phyloP scores from a whole-genome alignment of 2,888 invertebrate genomes.

The Apotomis capreana region DNA sequence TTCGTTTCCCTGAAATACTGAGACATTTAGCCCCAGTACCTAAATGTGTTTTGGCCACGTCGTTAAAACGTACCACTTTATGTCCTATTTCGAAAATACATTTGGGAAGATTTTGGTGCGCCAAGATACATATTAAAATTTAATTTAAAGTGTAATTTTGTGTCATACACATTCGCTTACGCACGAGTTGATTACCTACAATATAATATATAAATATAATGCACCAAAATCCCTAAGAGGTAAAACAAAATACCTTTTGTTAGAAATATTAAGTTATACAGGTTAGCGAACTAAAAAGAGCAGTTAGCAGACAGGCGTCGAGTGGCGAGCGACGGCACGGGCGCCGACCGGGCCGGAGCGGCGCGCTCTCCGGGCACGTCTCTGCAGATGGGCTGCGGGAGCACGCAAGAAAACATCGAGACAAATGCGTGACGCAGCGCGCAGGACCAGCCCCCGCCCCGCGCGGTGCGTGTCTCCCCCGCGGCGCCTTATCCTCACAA shows the following conservation, averaged over 20 bases:
- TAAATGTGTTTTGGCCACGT: not conserved
- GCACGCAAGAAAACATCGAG: slow-evolving; percentile 75
- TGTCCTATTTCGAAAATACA: no score
- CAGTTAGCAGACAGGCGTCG: slow-evolving; percentile 6
- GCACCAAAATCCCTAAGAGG: not conserved
- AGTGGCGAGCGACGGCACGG: slow-evolving; percentile 46
- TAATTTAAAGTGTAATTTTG: no score
- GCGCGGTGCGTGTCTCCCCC: slow-evolving; percentile 63
- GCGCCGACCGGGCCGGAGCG: slow-evolving; percentile 44
- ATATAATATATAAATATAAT: not conserved
- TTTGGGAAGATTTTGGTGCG: no score
- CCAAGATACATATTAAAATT: no score
- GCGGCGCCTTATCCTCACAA: slow-evolving; percentile 54
- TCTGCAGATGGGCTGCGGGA: slow-evolving; percentile 77
- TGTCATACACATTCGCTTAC: no score
- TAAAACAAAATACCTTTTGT: not conserved
- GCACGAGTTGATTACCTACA: no score
- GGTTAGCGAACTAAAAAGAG: slow-evolving; percentile 11
- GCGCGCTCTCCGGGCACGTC: slow-evolving; percentile 55
- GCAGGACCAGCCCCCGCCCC: slow-evolving; percentile 73
- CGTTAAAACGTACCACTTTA: no score
- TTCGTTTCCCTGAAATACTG: not conserved
- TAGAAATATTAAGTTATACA: not conserved
- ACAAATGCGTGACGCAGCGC: slow-evolving; percentile 82
- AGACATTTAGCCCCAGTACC: not conserved